Conservation (phyloP, 1,140 invertebrate genomes). For the Cryptotermes secundus region DNA sequence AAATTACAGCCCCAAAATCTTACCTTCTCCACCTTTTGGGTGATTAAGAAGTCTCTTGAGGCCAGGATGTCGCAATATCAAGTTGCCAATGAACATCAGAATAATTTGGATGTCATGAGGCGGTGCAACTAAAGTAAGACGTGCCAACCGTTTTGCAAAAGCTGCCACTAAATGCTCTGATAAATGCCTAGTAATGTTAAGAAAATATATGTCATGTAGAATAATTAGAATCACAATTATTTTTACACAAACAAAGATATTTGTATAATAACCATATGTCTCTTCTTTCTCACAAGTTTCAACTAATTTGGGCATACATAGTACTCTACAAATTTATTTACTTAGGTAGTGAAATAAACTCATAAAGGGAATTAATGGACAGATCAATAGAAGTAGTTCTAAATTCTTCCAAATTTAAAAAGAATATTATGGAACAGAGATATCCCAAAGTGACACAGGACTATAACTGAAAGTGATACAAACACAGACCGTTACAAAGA, state of each 20-base stretch:
- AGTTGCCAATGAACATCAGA: conserved; percentile 81
- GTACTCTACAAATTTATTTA: no score
- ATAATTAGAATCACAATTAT: background rate
- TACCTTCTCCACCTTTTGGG: conserved; percentile 31
- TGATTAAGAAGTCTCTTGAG: conserved; percentile 58
- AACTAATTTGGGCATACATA: no score
- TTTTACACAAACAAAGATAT: background rate
- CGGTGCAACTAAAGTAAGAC: conserved; percentile 78
- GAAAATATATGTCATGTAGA: conserved; percentile 23
- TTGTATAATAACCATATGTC: no score
- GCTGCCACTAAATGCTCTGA: conserved; percentile 89
- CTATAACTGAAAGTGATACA: no score
- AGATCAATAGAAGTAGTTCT: no score
- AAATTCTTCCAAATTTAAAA: no score
- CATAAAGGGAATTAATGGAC: no score
- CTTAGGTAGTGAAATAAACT: no score
- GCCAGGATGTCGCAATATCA: conserved; percentile 83
- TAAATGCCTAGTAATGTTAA: conserved; percentile 67
- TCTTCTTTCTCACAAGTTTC: no score
- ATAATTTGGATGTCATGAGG: conserved; percentile 77
- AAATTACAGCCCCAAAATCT: background rate
- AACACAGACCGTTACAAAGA: no score
- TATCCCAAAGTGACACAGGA: no score
- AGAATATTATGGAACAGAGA: no score
- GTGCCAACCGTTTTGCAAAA: conserved; percentile 85